These are phyloP conservation scores for Orientallactaga bullata DNA, from an alignment of 2,113 vertebrate genomes.

Conservation along the genomic window DNA sequence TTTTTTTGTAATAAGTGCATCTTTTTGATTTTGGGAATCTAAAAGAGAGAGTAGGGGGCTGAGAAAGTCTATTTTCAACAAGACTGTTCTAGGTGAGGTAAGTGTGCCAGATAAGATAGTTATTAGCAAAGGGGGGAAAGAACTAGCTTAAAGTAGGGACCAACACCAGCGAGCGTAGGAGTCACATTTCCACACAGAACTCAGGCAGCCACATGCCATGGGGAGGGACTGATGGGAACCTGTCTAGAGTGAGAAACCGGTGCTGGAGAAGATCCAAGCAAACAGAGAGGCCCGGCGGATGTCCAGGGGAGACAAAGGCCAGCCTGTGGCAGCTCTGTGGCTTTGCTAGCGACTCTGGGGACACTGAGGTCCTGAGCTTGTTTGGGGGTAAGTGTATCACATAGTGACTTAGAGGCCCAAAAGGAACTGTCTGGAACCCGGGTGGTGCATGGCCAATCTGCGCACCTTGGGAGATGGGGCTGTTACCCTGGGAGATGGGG, in stretches of 20 bases:
- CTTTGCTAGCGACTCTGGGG: not conserved
- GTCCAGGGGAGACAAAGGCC: not conserved
- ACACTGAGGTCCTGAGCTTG: not conserved
- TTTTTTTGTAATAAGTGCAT: conserved; percentile 19
- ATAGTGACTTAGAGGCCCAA: not conserved
- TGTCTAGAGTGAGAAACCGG: not conserved
- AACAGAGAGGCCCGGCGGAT: not conserved
- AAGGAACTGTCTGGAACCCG: not conserved
- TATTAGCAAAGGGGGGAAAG: not conserved
- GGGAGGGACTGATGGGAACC: no score
- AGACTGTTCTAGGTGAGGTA: conserved; percentile 49
- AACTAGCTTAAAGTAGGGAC: not conserved
- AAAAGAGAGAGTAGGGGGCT: not conserved
- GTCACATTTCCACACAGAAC: no score
- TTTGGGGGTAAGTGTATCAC: not conserved
- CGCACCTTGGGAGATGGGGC: not conserved
- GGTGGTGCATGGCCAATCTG: not conserved
- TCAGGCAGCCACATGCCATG: not conserved
- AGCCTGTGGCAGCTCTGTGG: not conserved
- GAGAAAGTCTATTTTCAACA: not conserved
- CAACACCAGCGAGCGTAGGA: not conserved
- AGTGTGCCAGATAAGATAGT: conserved; percentile 7
- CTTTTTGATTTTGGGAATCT: not conserved
- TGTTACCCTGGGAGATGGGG: not conserved
- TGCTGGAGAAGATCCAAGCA: not conserved